Evolutionary conservation across 2,797 vertebrate species (phyloP).

Genomic region (Discoglossus pictus): DNA sequence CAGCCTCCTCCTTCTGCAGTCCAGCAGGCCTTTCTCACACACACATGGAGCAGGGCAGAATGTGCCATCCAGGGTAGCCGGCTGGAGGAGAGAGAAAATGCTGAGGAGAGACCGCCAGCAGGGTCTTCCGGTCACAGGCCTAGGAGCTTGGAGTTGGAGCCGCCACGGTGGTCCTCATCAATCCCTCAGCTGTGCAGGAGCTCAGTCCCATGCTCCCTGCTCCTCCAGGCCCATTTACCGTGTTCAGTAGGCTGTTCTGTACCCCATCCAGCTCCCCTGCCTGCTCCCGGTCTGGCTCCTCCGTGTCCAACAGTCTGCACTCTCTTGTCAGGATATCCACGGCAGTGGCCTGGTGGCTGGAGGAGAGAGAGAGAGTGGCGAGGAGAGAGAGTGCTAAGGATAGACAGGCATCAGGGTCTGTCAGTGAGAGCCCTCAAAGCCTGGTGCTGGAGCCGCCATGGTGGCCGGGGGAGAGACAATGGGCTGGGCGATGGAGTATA

Average conservation of each 20-base stretch:
- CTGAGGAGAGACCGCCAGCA: too few species aligned
- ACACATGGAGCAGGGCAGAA: too few species aligned
- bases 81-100: too few species aligned
- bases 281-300: constrained; percentile 61
- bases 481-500: too few species aligned
- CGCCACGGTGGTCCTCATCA: constrained; percentile 58
- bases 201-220: constrained; percentile 52
- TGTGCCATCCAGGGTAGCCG: too few species aligned
- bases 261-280: constrained; percentile 55
- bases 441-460: constrained; percentile 72
- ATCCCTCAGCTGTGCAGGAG: constrained; percentile 59
- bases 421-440: constrained; percentile 73
- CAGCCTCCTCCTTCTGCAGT: too few species aligned
- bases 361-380: too few species aligned
- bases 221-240: constrained; percentile 70
- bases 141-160: too few species aligned
- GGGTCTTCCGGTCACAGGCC: too few species aligned
- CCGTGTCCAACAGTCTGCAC: constrained; percentile 80
- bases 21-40: too few species aligned
- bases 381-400: too few species aligned
- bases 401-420: constrained; percentile 89
- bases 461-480: constrained; percentile 58
- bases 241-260: constrained; percentile 75
- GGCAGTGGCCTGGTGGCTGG: constrained; percentile 88
- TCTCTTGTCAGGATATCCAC: constrained; percentile 90